Percentiles rank a stretch among this genome's conserved stretches.
These are phyloP conservation scores for Glaucopsyche alexis DNA, from an alignment of 2,888 invertebrate genomes.

Conservation along the genomic window DNA sequence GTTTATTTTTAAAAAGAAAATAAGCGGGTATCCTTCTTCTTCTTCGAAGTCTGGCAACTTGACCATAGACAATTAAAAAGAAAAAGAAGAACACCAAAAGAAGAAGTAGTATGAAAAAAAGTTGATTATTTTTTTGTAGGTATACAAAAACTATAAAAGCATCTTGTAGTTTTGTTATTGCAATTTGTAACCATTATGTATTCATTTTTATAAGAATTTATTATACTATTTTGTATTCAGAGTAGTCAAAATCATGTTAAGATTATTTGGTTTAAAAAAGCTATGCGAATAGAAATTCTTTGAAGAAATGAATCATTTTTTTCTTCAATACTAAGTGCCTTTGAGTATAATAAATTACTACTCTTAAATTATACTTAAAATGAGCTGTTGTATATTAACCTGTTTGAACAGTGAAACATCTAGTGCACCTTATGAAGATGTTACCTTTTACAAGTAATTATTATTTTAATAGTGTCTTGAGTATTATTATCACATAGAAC, in stretches of 20 bases:
- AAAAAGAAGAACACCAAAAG: background rate
- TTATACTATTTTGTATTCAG: background rate
- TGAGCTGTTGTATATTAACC: conserved; percentile 25
- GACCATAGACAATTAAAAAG: background rate
- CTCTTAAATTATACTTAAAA: conserved; percentile 11
- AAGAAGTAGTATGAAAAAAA: background rate
- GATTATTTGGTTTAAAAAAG: background rate
- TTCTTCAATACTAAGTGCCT: conserved; percentile 11
- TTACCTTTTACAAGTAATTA: conserved; percentile 24
- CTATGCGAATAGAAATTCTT: background rate
- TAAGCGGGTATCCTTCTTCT: too few relatives aligned
- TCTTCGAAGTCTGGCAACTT: background rate
- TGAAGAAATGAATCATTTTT: background rate
- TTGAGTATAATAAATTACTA: background rate
- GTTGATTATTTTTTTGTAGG: background rate
- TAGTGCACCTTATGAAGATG: conserved; percentile 2
- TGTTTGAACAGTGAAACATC: conserved; percentile 19
- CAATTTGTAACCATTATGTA: background rate
- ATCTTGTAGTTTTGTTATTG: background rate
- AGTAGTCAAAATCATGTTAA: background rate
- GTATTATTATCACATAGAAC: background rate
- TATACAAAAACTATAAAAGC: too few relatives aligned
- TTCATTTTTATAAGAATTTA: background rate
- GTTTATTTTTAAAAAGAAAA: too few relatives aligned
- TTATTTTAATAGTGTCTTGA: background rate